Conservation (phyloP, 2,113 vertebrate species). For the Eulemur macaco region DNA sequence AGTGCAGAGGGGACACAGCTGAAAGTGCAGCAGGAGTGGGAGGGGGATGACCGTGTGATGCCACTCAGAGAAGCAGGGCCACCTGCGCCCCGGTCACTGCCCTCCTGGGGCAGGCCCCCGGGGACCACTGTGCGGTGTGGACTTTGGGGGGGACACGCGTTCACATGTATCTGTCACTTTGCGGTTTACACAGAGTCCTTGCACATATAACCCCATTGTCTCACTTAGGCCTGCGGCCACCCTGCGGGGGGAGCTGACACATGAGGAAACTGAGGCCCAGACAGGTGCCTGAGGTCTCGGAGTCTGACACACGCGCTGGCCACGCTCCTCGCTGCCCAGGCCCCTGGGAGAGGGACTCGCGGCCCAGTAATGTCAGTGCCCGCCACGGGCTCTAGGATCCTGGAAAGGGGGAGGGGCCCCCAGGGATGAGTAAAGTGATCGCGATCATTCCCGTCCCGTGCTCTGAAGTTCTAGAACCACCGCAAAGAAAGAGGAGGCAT, state of each 20-base stretch:
- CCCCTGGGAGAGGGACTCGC: neutral
- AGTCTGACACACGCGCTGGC: neutral
- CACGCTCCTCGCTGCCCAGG: neutral
- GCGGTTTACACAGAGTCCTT: neutral
- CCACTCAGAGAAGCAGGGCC: neutral
- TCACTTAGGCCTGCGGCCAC: neutral
- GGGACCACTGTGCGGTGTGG: neutral
- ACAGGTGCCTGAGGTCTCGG: neutral
- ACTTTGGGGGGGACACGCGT: neutral
- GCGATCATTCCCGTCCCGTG: too few species aligned
- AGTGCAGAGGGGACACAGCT: neutral
- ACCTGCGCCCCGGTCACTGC: neutral
- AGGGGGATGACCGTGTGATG: accelerated
- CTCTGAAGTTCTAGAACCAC: neutral
- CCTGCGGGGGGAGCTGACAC: neutral
- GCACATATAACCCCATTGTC: accelerated
- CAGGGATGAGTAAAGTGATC: neutral
- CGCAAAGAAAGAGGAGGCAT: neutral
- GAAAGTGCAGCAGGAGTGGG: neutral
- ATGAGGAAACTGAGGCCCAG: neutral
- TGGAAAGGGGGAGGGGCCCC: accelerated
- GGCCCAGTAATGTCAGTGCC: neutral
- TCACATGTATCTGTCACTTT: accelerated
- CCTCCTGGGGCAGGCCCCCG: neutral
- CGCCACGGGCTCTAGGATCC: neutral